Conservation (phyloP, 2,113 vertebrate genomes). For the Nanorana parkeri region DNA sequence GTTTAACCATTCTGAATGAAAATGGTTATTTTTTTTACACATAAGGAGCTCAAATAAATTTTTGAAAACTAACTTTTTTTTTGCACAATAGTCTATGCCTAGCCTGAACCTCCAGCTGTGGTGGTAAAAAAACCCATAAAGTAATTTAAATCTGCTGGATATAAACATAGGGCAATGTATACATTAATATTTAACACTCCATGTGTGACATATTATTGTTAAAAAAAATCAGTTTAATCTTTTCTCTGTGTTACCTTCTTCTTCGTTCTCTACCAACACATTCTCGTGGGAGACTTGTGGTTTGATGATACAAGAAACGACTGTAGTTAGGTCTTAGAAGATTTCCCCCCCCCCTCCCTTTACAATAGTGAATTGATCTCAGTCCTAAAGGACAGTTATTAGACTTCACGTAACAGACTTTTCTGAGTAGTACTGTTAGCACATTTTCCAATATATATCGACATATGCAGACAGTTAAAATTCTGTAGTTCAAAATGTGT, state of each 20-base stretch:
- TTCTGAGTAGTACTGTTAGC: constrained; percentile 52
- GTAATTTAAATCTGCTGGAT: not conserved
- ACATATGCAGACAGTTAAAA: constrained; percentile 54
- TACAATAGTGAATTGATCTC: constrained; percentile 48
- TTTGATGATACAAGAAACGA: constrained; percentile 38
- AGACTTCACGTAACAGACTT: constrained; percentile 45
- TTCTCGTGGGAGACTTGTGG: not conserved
- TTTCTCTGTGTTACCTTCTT: constrained; percentile 21
- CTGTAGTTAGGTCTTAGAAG: constrained; percentile 30
- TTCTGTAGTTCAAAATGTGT: constrained; percentile 48
- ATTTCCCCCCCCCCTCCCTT: constrained; percentile 23
- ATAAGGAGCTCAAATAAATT: no score
- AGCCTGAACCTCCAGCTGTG: not conserved
- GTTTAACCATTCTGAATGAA: no score
- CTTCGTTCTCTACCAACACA: not conserved
- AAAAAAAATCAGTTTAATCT: constrained; percentile 11
- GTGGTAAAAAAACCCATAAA: not conserved
- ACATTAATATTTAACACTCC: constrained; percentile 10
- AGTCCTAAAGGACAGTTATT: constrained; percentile 49
- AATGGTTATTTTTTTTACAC: no score
- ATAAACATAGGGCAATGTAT: not conserved
- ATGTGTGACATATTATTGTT: constrained; percentile 18
- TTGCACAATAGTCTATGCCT: no score
- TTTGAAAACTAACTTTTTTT: no score
- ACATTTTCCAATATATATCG: constrained; percentile 55